Evolutionary conservation across 2,888 invertebrate genomes (phyloP), one percentile per base, ranked within the genome.

Genomic region (Thyatira batis): DNA sequence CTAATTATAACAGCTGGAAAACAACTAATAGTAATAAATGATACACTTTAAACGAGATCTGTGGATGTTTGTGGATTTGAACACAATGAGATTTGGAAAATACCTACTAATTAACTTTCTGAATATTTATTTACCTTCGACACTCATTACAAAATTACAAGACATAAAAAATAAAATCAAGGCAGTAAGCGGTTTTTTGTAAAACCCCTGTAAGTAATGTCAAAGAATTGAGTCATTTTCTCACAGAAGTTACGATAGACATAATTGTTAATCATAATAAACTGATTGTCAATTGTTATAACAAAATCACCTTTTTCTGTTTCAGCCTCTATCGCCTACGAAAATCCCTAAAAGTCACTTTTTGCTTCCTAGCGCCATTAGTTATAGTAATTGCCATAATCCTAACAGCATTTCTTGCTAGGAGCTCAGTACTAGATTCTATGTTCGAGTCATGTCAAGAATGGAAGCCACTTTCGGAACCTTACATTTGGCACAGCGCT

Each of bases 401-500:
- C 1, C 78, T 85, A 44, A 80, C 74, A 81, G 84, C 83, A 73
- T 88, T 92, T 73, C 80, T 89, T 53, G 77, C 87, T 48, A 61
- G 84, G 63, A 62, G 77, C 54, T 58, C 82, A 63, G 84, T 82
- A 49, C 53, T 87, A 52, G 65, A 79, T 66, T 57, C 78, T 13
- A 61, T 89, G 78, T 77, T 89, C 72, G 76, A 88, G 71, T 85
- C 92, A 73, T 85, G 85, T 66, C 79, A 87, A 71, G 78, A 84
- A 73, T 91, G 92, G 92, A 61, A 69, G 49, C 78, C 84, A 52
- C 61, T 91, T 8, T 69, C 76, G 1, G 76, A 88, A 54, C 89
- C 91, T 0, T 82, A 82, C 25, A 84, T 92, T 59, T 95, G 95
- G 95, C 94, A 94, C 71, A 94, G 93, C 65, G 93, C 94, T 0